Evolutionary conservation across 2,888 invertebrate genomes (phyloP), one percentile per base, ranked within the genome.

Genomic region (Plagodis pulveraria): DNA sequence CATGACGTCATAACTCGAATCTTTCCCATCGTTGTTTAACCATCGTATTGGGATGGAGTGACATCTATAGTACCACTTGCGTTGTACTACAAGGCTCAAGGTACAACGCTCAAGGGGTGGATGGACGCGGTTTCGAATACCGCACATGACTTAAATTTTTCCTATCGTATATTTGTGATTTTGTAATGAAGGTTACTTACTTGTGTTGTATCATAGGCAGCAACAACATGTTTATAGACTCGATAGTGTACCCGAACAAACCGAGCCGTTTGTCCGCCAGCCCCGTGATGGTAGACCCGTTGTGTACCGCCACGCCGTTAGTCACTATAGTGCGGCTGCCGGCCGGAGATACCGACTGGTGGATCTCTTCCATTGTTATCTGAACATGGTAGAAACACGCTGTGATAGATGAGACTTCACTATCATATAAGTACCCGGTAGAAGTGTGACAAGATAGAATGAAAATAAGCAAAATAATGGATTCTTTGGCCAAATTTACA

Each of bases 121-220:
- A n/a, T n/a, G n/a, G n/a, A n/a, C n/a, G n/a, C n/a, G n/a, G n/a
- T n/a, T n/a, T n/a, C n/a, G n/a, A n/a, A n/a, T n/a, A n/a, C n/a
- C n/a, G n/a, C n/a, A n/a, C n/a, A n/a, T n/a, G n/a, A n/a, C n/a
- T n/a, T n/a, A n/a, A n/a, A n/a, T n/a, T n/a, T n/a, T n/a, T n/a
- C n/a, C n/a, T n/a, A n/a, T n/a, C n/a, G n/a, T n/a, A n/a, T n/a
- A n/a, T n/a, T n/a, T n/a, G n/a, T n/a, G n/a, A n/a, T n/a, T n/a
- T n/a, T n/a, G n/a, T 4, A 36, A 1, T 41, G 10, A 41, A 42
- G 22, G 22, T 5, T 0, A 87, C 95, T 89, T 84, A 98, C 98
- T 97, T 97, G 77, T 97, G 97, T 79, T 97, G 96, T 70, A 99
- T 96, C 99, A 99, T 99, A 0, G 99, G 99, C 56, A 99, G 87